phyloP scores from a whole-genome alignment of 1,140 invertebrate species.

The Zaprionus ornatus region DNA sequence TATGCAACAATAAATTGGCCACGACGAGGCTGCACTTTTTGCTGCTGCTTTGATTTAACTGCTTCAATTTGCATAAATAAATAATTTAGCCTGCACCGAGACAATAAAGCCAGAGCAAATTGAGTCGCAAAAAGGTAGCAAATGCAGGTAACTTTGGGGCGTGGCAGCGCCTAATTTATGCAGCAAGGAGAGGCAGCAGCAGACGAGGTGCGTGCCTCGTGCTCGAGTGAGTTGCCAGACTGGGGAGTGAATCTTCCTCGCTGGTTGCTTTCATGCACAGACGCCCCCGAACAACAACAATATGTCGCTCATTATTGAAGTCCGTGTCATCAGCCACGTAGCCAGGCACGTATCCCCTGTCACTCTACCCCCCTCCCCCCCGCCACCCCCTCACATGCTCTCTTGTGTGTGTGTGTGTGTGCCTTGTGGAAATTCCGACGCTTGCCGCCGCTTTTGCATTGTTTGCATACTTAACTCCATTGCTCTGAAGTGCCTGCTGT shows the following conservation, averaged over 20 bases:
- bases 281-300: slow-evolving; percentile 30
- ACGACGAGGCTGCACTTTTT: slow-evolving; percentile 55
- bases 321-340: slow-evolving; percentile 52
- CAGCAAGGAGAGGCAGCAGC: slow-evolving; percentile 30
- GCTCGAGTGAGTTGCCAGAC: slow-evolving; percentile 21
- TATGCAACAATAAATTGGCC: slow-evolving; percentile 75
- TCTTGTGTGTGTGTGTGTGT: slow-evolving; percentile 30
- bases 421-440: slow-evolving; percentile 62
- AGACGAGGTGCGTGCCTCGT: slow-evolving; percentile 63
- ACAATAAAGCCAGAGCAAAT: slow-evolving; percentile 76
- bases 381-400: slow-evolving; percentile 30
- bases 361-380: too few species aligned
- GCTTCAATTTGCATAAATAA: slow-evolving; percentile 81
- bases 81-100: slow-evolving; percentile 69
- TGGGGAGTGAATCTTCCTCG: slow-evolving; percentile 15
- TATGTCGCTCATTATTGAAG: slow-evolving; percentile 77
- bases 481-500: slow-evolving; percentile 65
- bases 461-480: slow-evolving; percentile 78
- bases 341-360: slow-evolving; percentile 1
- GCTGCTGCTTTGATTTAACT: slow-evolving; percentile 59
- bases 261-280: slow-evolving; percentile 62
- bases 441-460: slow-evolving; percentile 60
- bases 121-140: slow-evolving; percentile 69
- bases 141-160: slow-evolving; percentile 13
- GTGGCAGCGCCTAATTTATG: slow-evolving; percentile 60